Conservation (phyloP, 2,113 vertebrate genomes). For the Pelvicachromis taeniatus region DNA sequence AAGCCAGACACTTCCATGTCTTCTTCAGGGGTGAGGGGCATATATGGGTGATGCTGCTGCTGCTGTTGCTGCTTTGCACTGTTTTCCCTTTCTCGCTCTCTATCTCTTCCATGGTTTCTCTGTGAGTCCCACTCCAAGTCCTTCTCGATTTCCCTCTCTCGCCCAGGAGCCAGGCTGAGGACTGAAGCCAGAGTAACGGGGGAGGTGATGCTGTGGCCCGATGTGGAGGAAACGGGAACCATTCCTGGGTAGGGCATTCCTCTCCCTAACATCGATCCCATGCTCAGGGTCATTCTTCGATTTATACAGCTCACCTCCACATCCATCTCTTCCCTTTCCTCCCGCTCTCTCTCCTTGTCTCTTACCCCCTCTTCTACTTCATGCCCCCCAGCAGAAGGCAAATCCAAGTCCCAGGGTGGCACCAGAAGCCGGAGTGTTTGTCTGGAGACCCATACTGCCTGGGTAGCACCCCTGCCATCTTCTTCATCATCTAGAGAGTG, state of each 20-base stretch:
- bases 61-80: slow-evolving; percentile 38
- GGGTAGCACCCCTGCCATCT: slow-evolving; percentile 45
- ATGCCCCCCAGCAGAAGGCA: slow-evolving; percentile 55
- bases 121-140: slow-evolving; percentile 55
- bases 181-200: slow-evolving; percentile 57
- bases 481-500: slow-evolving; percentile 49
- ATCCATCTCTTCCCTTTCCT: slow-evolving; percentile 71
- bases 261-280: slow-evolving; percentile 46
- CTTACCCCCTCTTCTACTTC: slow-evolving; percentile 46
- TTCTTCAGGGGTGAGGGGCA: slow-evolving; percentile 73
- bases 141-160: slow-evolving; percentile 64
- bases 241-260: slow-evolving; percentile 51
- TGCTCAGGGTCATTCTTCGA: slow-evolving; percentile 61
- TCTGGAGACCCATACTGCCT: slow-evolving; percentile 82
- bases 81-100: slow-evolving; percentile 51
- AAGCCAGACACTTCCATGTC: slow-evolving; percentile 78
- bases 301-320: slow-evolving; percentile 82
- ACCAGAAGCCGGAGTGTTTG: slow-evolving; percentile 82
- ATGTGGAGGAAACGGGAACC: slow-evolving; percentile 56
- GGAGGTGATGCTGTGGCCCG: slow-evolving; percentile 60
- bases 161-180: slow-evolving; percentile 49
- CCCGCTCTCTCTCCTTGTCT: slow-evolving; percentile 65
- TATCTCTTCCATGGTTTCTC: slow-evolving; percentile 56
- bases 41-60: slow-evolving; percentile 59
- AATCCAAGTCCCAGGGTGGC: slow-evolving; percentile 79